phyloP scores from a whole-genome alignment of 1,140 invertebrate species.

The Wiebesia pumilae region DNA sequence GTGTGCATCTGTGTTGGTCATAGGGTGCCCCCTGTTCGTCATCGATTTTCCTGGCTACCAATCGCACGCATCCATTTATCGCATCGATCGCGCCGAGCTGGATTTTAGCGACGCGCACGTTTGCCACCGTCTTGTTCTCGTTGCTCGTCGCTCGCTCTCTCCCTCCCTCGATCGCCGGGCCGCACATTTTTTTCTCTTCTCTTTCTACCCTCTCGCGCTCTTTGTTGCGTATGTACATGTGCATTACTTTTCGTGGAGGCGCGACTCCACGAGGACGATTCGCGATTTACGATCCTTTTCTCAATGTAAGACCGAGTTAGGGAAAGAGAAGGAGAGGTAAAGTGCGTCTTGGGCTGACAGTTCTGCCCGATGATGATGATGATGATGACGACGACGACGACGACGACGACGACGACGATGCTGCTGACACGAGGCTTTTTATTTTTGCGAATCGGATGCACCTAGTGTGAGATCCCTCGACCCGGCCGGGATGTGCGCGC shows the following conservation, averaged over 20 bases:
- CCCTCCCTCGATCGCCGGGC: not conserved
- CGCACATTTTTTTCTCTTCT: conserved; percentile 64
- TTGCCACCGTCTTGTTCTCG: conserved; percentile 17
- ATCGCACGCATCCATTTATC: conserved; percentile 77
- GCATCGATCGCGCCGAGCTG: conserved; percentile 69
- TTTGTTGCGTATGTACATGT: not conserved
- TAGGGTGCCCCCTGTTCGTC: conserved; percentile 71
- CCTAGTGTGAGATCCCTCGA: not conserved
- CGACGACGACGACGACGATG: too few relatives aligned
- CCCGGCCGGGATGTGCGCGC: not conserved
- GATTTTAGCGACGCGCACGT: conserved; percentile 33
- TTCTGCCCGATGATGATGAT: too few relatives aligned
- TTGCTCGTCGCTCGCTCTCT: conserved; percentile 60
- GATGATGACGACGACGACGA: too few relatives aligned
- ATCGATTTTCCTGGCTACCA: conserved; percentile 74
- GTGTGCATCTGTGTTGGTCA: conserved; percentile 40
- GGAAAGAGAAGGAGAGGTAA: not conserved
- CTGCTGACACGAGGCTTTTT: not conserved
- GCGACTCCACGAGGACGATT: not conserved
- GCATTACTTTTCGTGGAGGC: not conserved
- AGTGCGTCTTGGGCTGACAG: not conserved
- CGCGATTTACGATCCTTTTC: conserved; percentile 38
- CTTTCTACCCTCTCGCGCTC: conserved; percentile 56
- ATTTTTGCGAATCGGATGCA: conserved; percentile 18
- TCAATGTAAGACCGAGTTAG: not conserved